These are phyloP conservation scores for Caenorhabditis doughertyi DNA, from an alignment of 2,888 invertebrate species.

Conservation along the genomic window DNA sequence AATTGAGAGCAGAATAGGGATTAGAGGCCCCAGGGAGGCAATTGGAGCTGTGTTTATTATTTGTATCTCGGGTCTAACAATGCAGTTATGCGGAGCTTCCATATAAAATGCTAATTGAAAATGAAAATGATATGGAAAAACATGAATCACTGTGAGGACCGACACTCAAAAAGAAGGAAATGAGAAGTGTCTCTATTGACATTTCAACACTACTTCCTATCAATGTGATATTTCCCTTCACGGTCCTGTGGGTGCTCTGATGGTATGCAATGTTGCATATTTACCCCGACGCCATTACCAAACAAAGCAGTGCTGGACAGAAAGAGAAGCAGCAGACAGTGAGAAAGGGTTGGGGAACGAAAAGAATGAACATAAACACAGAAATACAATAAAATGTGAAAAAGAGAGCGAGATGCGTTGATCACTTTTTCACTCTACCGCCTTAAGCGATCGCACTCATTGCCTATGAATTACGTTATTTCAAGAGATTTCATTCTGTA, in stretches of 20 bases:
- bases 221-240: conserved; percentile 46
- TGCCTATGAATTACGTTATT: no score
- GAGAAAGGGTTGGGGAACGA: conserved; percentile 6
- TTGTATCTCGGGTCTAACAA: not conserved
- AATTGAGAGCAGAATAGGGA: conserved; percentile 32
- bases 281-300: conserved; percentile 47
- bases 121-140: not conserved
- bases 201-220: conserved; percentile 42
- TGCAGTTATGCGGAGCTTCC: not conserved
- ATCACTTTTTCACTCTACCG: no score
- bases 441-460: no score
- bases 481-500: no score
- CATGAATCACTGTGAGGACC: conserved; percentile 14
- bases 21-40: not conserved
- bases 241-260: conserved; percentile 48
- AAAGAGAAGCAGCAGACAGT: conserved; percentile 17
- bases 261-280: conserved; percentile 59
- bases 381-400: conserved; percentile 7
- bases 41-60: conserved; percentile 42
- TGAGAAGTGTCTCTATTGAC: conserved; percentile 24
- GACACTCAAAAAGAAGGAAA: conserved; percentile 6
- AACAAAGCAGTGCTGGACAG: conserved; percentile 23
- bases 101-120: conserved; percentile 2
- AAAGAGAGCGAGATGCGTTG: not conserved
- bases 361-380: conserved; percentile 32